A percentile compares a stretch with the other conserved stretches of the same genome.
phyloP scores from a whole-genome alignment of 2,888 invertebrate species.

The Phragmatobia fuliginosa region DNA sequence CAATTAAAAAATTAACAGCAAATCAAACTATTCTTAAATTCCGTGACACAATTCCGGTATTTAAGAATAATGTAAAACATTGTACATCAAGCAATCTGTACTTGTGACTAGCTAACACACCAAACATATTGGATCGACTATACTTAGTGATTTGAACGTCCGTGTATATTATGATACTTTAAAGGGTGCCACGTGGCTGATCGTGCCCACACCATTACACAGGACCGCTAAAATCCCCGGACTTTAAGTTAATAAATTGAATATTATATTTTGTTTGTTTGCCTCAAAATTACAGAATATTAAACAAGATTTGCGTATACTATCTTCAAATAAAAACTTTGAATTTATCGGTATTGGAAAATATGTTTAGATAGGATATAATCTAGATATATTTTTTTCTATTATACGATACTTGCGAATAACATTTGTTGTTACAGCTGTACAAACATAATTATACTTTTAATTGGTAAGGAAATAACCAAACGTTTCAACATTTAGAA shows the following conservation, averaged over 20 bases:
- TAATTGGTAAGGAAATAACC: no score
- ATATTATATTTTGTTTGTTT: slow-evolving; percentile 48
- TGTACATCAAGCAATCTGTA: neutral
- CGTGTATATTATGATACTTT: slow-evolving; percentile 58
- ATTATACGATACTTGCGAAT: neutral
- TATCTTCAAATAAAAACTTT: slow-evolving; percentile 16
- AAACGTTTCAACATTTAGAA: no score
- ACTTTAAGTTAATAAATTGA: slow-evolving; percentile 61
- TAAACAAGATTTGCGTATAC: slow-evolving; percentile 18
- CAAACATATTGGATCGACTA: neutral
- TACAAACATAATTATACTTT: neutral
- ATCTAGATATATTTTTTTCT: no score
- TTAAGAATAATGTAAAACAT: no score
- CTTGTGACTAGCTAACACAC: neutral
- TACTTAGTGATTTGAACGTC: slow-evolving; percentile 2
- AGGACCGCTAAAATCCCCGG: slow-evolving; percentile 59
- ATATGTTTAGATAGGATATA: neutral
- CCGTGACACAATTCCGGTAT: no score
- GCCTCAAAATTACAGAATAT: slow-evolving; percentile 29
- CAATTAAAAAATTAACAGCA: no score
- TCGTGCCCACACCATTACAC: slow-evolving; percentile 59
- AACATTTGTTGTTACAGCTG: neutral
- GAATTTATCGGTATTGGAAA: slow-evolving; percentile 22
- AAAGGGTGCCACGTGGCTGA: slow-evolving; percentile 67
- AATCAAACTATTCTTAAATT: no score